A percentile compares a stretch with the other conserved stretches of the same genome.
These are phyloP conservation scores for Macrochelys suwanniensis DNA, from an alignment of 2,797 vertebrate genomes.

Conservation along the genomic window DNA sequence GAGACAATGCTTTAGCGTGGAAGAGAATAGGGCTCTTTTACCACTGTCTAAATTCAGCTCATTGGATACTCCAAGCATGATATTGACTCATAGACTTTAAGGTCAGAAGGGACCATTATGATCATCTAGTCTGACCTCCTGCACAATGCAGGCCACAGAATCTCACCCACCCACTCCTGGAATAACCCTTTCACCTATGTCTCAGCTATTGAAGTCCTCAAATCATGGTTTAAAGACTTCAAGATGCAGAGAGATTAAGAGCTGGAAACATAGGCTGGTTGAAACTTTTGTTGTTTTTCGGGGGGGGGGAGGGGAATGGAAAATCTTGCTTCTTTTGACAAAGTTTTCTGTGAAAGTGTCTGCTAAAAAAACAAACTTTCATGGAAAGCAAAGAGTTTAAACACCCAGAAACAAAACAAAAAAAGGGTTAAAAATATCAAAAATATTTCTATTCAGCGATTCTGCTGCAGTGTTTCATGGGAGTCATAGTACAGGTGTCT, in stretches of 20 bases:
- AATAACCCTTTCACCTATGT: too few species aligned
- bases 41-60: neutral
- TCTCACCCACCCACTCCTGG: too few species aligned
- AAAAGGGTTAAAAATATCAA: neutral
- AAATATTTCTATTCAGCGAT: neutral
- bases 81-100: too few species aligned
- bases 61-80: neutral
- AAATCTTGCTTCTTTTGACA: neutral
- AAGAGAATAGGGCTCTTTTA: neutral
- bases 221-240: too few species aligned
- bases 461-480: neutral
- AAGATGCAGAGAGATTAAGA: neutral
- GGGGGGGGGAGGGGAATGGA: too few species aligned
- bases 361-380: too few species aligned
- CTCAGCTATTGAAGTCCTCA: too few species aligned
- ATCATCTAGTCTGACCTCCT: too few species aligned
- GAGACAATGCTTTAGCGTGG: neutral
- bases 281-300: neutral
- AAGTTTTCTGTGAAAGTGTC: neutral
- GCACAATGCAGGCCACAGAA: too few species aligned
- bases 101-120: too few species aligned
- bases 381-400: neutral
- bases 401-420: neutral
- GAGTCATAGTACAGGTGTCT: neutral
- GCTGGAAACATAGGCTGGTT: neutral